These are phyloP conservation scores for Ligdia adustata DNA, from an alignment of 2,888 invertebrate species.

Conservation along the genomic window DNA sequence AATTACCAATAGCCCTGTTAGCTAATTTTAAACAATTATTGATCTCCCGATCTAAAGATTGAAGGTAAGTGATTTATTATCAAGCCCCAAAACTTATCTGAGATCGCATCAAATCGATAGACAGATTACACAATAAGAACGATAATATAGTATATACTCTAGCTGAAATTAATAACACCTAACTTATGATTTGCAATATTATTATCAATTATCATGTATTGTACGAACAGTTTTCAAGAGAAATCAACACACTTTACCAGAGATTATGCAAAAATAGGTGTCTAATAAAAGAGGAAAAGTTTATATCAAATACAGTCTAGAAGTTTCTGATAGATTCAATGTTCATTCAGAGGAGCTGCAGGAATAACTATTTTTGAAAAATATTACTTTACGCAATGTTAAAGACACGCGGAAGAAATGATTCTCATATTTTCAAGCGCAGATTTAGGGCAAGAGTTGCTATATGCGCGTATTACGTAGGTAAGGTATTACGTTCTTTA, in stretches of 20 bases:
- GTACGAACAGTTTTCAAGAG: no score
- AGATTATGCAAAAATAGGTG: no score
- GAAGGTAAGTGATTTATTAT: not conserved
- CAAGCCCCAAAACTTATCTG: not conserved
- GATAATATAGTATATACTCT: not conserved
- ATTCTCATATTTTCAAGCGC: conserved; percentile 4
- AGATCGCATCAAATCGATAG: not conserved
- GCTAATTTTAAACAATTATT: no score
- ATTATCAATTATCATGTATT: not conserved
- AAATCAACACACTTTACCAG: no score
- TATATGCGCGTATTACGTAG: no score
- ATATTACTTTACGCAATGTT: not conserved
- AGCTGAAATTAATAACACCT: not conserved
- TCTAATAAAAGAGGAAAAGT: no score
- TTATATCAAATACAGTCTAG: no score
- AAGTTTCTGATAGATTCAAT: conserved; percentile 7
- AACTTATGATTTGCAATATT: not conserved
- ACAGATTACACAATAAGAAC: not conserved
- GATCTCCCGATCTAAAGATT: not conserved
- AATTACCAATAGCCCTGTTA: no score
- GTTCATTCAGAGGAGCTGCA: no score
- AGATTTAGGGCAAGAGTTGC: conserved; percentile 9
- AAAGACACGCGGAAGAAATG: conserved; percentile 20
- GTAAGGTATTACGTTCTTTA: not conserved
- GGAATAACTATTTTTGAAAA: conserved; percentile 1